phyloP scores from a whole-genome alignment of 1,140 invertebrate genomes.

The Achatina immaculata region DNA sequence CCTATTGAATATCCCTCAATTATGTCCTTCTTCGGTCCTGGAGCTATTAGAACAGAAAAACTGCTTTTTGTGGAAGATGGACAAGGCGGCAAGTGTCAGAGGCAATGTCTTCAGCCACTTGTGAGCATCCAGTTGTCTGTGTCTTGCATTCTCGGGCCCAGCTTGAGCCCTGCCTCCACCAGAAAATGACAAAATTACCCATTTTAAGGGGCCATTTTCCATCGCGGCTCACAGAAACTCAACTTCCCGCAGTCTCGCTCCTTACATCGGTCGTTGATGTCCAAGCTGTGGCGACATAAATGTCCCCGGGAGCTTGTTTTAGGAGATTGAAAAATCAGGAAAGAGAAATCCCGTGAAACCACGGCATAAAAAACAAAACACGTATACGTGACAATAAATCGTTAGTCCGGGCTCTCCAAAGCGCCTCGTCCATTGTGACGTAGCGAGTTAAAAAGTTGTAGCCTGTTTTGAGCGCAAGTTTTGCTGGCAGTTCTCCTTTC shows the following conservation, averaged over 20 bases:
- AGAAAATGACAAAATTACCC: slow-evolving; percentile 36
- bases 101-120: slow-evolving; percentile 19
- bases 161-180: slow-evolving; percentile 6
- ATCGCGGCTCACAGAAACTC: not conserved
- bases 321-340: slow-evolving; percentile 18
- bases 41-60: not conserved
- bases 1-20: not conserved
- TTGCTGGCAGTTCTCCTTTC: slow-evolving; percentile 19
- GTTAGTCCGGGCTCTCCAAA: not conserved
- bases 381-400: slow-evolving; percentile 29
- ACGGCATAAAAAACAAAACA: not conserved
- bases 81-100: not conserved
- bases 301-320: slow-evolving; percentile 17
- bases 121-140: not conserved
- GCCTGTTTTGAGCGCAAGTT: not conserved
- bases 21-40: not conserved
- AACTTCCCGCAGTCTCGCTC: slow-evolving; percentile 1
- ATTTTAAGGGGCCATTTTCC: slow-evolving; percentile 1
- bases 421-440: not conserved
- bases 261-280: not conserved
- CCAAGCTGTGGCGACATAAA: not conserved
- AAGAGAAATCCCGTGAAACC: not conserved
- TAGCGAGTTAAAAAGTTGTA: slow-evolving; percentile 30
- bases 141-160: not conserved
- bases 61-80: not conserved